phyloP scores from a whole-genome alignment of 2,797 vertebrate genomes.

The Cossypha dichroa region DNA sequence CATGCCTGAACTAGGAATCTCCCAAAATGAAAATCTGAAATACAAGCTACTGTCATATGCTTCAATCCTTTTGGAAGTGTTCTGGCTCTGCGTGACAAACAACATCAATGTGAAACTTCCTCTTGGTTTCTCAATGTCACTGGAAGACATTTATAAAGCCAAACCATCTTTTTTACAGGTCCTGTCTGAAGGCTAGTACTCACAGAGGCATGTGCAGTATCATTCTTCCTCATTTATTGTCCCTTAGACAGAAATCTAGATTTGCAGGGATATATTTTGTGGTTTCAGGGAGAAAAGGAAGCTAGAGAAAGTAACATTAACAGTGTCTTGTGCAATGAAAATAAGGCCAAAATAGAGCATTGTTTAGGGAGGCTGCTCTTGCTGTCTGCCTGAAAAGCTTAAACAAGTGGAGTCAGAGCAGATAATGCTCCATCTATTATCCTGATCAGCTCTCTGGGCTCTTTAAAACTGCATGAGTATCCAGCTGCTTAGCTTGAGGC shows the following conservation, averaged over 20 bases:
- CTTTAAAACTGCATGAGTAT: slow-evolving; percentile 21
- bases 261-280: background rate
- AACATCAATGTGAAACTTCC: background rate
- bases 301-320: background rate
- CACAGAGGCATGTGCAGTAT: background rate
- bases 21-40: background rate
- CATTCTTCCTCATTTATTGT: background rate
- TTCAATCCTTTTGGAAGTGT: background rate
- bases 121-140: background rate
- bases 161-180: background rate
- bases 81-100: background rate
- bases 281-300: background rate
- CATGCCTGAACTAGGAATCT: background rate
- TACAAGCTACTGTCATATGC: background rate
- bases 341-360: background rate
- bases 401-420: background rate
- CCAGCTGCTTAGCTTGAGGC: slow-evolving; percentile 45
- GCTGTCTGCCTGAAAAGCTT: background rate
- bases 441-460: background rate
- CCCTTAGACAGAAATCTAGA: background rate
- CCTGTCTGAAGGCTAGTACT: background rate
- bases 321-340: background rate
- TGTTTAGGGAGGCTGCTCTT: background rate
- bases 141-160: background rate
- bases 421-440: background rate